A percentile compares a stretch with the other conserved stretches of the same genome.
phyloP scores from a whole-genome alignment of 2,888 invertebrate species.

The Zaprionus bogoriensis region DNA sequence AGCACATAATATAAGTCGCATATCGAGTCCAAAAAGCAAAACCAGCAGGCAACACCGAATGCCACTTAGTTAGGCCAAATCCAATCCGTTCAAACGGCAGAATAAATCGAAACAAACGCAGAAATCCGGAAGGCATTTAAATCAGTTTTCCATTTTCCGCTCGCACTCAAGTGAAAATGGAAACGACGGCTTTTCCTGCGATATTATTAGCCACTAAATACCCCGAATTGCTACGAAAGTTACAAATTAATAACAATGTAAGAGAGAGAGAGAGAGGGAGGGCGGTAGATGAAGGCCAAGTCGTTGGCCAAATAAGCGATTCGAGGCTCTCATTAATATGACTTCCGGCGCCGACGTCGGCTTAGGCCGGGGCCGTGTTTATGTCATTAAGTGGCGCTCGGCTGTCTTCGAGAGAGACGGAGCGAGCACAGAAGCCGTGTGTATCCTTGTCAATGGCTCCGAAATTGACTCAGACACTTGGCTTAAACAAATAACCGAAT shows the following conservation, averaged over 20 bases:
- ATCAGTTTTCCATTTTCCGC: conserved; percentile 57
- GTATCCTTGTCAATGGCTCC: conserved; percentile 22
- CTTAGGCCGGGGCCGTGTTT: conserved; percentile 29
- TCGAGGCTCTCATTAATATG: conserved; percentile 55
- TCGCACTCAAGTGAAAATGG: conserved; percentile 45
- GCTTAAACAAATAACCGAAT: neutral
- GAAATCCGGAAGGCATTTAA: conserved; percentile 59
- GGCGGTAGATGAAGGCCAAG: neutral
- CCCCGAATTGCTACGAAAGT: conserved; percentile 50
- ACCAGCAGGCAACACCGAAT: conserved; percentile 7
- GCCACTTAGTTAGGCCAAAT: conserved; percentile 18
- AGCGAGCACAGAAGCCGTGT: too few species aligned
- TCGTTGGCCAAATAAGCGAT: conserved; percentile 18
- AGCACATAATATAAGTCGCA: too few species aligned
- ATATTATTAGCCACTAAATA: conserved; percentile 72
- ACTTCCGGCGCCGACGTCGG: conserved; percentile 54
- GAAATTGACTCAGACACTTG: neutral
- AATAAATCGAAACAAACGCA: conserved; percentile 14
- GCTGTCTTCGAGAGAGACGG: conserved; percentile 17
- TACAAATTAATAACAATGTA: conserved; percentile 58
- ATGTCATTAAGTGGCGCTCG: conserved; percentile 67
- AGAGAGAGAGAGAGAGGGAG: conserved; percentile 5
- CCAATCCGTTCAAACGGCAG: neutral
- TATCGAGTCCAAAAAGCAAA: neutral
- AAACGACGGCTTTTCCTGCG: conserved; percentile 33